phyloP scores from a whole-genome alignment of 2,888 invertebrate genomes.

The Oscheius onirici region DNA sequence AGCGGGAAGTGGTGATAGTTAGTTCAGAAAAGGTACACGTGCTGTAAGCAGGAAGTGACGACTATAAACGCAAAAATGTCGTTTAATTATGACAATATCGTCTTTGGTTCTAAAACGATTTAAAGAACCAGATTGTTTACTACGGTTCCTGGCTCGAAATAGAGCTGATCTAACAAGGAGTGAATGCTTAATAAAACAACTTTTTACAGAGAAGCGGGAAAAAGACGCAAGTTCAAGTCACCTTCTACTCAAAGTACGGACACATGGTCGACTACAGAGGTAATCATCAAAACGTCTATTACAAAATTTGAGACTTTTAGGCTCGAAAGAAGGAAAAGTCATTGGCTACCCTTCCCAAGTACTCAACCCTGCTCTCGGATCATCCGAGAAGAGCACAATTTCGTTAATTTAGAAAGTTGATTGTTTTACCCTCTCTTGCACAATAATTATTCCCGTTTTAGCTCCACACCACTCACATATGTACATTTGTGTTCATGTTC shows the following conservation, averaged over 20 bases:
- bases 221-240: slow-evolving; percentile 55
- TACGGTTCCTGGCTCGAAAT: background rate
- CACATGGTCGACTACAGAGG: slow-evolving; percentile 59
- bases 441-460: too few species aligned
- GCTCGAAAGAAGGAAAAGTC: slow-evolving; percentile 41
- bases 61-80: too few species aligned
- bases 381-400: background rate
- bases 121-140: slow-evolving; percentile 1
- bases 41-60: too few species aligned
- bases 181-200: background rate
- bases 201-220: slow-evolving; percentile 50
- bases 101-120: background rate
- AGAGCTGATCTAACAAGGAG: background rate
- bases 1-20: too few species aligned
- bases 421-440: too few species aligned
- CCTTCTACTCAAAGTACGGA: slow-evolving; percentile 68
- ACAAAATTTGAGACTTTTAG: too few species aligned
- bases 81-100: background rate
- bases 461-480: background rate
- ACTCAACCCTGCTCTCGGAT: background rate
- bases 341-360: slow-evolving; percentile 6
- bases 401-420: background rate
- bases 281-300: too few species aligned
- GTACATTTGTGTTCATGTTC: background rate
- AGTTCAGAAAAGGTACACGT: too few species aligned